Conservation (phyloP, 2,797 vertebrate genomes). For the Protonibea diacanthus region DNA sequence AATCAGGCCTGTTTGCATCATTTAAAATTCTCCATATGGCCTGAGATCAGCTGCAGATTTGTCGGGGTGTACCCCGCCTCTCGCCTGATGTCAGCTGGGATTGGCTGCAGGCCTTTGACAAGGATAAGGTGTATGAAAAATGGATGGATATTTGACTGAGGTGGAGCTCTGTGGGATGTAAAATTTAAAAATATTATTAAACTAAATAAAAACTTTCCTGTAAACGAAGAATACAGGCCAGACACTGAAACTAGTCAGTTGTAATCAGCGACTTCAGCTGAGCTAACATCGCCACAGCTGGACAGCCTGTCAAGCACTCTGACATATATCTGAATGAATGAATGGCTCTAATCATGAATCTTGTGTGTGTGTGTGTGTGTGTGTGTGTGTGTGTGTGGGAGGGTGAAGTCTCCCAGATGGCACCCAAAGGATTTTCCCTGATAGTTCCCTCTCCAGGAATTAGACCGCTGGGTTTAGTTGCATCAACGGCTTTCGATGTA, state of each 20-base stretch:
- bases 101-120: too few relatives aligned
- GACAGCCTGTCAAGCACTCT: conserved; percentile 75
- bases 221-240: conserved; percentile 59
- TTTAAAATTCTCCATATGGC: too few relatives aligned
- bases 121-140: too few relatives aligned
- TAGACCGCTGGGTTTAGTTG: conserved; percentile 80
- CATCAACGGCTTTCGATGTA: conserved; percentile 67
- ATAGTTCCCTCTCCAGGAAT: conserved; percentile 81
- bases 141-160: too few relatives aligned
- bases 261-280: conserved; percentile 74
- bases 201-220: neutral
- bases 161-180: too few relatives aligned
- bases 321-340: conserved; percentile 78
- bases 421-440: conserved; percentile 78
- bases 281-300: conserved; percentile 74
- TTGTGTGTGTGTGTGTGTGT: conserved; percentile 36
- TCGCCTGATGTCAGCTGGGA: too few relatives aligned
- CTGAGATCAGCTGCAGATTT: too few relatives aligned
- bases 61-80: too few relatives aligned
- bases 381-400: conserved; percentile 32
- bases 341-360: conserved; percentile 73
- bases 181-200: neutral
- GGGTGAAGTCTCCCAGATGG: conserved; percentile 79
- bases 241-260: conserved; percentile 49
- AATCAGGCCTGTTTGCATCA: too few relatives aligned